Conservation (phyloP, 2,113 vertebrate genomes). For the Montifringilla adamsi region DNA sequence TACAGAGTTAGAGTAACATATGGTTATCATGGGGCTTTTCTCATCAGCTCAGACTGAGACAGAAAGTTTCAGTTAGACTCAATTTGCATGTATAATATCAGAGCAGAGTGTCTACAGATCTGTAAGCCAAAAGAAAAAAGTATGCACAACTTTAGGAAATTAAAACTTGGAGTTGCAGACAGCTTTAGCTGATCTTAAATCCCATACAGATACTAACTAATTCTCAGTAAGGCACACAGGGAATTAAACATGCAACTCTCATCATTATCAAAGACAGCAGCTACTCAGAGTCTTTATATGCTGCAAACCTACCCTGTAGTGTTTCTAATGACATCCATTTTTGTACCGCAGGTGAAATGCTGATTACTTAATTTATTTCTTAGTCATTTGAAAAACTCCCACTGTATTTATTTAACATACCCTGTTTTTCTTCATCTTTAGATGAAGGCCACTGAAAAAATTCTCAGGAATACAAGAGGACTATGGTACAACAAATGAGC, state of each 20-base stretch:
- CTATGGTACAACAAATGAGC: not conserved
- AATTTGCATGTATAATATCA: slow-evolving; percentile 47
- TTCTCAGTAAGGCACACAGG: not conserved
- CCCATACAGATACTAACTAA: not conserved
- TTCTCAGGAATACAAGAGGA: not conserved
- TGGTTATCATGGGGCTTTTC: slow-evolving; percentile 46
- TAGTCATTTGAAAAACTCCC: not conserved
- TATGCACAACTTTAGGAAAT: slow-evolving; percentile 2
- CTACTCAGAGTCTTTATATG: not conserved
- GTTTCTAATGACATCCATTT: slow-evolving; percentile 21
- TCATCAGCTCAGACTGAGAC: slow-evolving; percentile 45
- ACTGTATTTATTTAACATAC: slow-evolving; percentile 15
- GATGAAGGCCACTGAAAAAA: slow-evolving; percentile 5
- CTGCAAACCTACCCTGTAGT: slow-evolving; percentile 18
- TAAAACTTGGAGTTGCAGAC: not conserved
- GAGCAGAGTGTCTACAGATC: not conserved
- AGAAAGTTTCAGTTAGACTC: slow-evolving; percentile 30
- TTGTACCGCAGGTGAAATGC: slow-evolving; percentile 13
- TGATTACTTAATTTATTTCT: slow-evolving; percentile 53
- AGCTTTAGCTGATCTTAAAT: slow-evolving; percentile 26
- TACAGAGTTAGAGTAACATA: slow-evolving; percentile 29
- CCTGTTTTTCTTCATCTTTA: not conserved
- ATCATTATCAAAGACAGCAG: slow-evolving; percentile 23
- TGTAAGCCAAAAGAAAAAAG: slow-evolving; percentile 12
- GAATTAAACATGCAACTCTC: slow-evolving; percentile 43